Conservation (phyloP, 2,113 vertebrate genomes). For the Guaruba guarouba region DNA sequence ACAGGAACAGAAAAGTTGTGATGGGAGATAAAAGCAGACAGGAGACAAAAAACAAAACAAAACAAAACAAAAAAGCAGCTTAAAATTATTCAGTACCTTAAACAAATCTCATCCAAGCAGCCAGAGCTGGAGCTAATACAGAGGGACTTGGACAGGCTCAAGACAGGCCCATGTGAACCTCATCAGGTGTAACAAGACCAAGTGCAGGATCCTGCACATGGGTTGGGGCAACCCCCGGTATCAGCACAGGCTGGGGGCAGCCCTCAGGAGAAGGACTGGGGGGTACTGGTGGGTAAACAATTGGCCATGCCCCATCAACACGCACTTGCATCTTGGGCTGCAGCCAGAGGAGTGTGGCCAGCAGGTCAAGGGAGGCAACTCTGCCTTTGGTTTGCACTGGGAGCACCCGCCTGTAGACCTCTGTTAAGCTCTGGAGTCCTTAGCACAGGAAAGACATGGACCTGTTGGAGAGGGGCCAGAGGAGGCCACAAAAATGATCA, state of each 20-base stretch:
- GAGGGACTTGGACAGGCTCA: neutral
- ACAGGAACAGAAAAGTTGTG: neutral
- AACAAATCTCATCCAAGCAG: neutral
- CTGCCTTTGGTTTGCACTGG: neutral
- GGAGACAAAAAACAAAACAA: fast-evolving
- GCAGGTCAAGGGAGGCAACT: neutral
- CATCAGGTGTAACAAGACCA: neutral
- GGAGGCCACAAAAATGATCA: neutral
- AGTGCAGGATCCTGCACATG: neutral
- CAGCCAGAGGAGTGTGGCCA: neutral
- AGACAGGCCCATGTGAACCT: neutral
- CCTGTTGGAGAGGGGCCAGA: neutral
- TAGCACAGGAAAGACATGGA: neutral
- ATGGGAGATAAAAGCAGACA: neutral
- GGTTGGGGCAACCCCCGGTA: fast-evolving
- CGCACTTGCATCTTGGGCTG: neutral
- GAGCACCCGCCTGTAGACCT: neutral
- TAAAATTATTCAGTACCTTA: neutral
- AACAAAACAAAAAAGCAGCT: neutral
- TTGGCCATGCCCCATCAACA: neutral
- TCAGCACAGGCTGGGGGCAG: neutral
- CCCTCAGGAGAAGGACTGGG: neutral
- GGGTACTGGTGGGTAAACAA: neutral
- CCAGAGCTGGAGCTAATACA: neutral
- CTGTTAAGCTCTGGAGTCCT: neutral